phyloP scores from a whole-genome alignment of 2,113 vertebrate species.

The Mugil cephalus region DNA sequence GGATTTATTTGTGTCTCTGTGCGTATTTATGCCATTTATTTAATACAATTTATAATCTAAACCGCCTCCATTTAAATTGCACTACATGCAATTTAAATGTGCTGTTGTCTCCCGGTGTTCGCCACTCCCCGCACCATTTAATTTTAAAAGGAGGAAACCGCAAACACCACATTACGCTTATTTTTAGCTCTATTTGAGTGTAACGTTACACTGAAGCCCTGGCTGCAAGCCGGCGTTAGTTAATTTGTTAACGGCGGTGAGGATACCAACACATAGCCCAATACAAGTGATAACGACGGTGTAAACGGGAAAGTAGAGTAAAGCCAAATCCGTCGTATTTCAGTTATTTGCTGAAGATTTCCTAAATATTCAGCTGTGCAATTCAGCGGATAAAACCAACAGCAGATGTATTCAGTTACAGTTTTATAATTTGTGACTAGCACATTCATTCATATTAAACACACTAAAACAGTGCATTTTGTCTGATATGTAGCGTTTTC shows the following conservation, averaged over 20 bases:
- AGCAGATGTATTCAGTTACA: neutral
- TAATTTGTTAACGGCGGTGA: constrained; percentile 62
- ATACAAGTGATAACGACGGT: constrained; percentile 53
- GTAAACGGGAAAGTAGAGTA: constrained; percentile 1
- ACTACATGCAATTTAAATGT: too few relatives aligned
- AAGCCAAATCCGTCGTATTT: neutral
- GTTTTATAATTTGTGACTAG: neutral
- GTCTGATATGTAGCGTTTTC: neutral
- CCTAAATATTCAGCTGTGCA: neutral
- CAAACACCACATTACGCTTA: constrained; percentile 37
- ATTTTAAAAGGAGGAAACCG: constrained; percentile 52
- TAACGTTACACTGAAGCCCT: constrained; percentile 49
- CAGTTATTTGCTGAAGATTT: neutral
- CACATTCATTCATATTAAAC: too few relatives aligned
- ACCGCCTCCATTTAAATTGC: neutral
- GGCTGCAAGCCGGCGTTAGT: constrained; percentile 26
- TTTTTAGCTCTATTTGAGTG: constrained; percentile 44
- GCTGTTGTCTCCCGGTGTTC: neutral
- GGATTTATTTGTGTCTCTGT: neutral
- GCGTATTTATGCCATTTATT: neutral
- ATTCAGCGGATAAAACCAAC: neutral
- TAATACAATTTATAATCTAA: neutral
- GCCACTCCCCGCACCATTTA: constrained; percentile 8
- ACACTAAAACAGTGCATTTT: neutral
- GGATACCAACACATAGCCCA: constrained; percentile 35